Evolutionary conservation across 2,113 vertebrate genomes (phyloP).

Genomic region (Muntiacus reevesi): DNA sequence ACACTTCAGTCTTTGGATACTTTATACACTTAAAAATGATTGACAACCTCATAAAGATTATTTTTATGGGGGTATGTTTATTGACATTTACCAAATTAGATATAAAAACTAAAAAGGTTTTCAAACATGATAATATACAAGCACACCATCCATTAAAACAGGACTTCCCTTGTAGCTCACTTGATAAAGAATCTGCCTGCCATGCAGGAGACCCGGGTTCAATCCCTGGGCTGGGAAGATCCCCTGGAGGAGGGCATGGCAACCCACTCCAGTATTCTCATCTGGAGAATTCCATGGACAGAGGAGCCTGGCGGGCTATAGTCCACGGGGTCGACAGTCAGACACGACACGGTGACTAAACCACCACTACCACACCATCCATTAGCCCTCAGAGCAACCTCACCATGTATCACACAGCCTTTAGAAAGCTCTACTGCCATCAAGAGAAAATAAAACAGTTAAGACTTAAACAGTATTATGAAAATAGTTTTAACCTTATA

Average conservation of each 20-base stretch:
- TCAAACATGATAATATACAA: neutral
- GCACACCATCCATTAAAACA: neutral
- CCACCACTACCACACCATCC: neutral
- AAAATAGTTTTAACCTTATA: neutral
- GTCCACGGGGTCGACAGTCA: rapidly evolving
- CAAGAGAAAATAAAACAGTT: neutral
- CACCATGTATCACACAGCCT: neutral
- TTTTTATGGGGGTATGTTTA: neutral
- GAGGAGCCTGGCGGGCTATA: neutral
- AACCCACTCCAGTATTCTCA: neutral
- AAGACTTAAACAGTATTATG: neutral
- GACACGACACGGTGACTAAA: neutral
- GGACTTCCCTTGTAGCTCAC: neutral
- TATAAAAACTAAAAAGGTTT: neutral
- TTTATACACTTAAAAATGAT: neutral
- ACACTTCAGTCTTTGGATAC: neutral
- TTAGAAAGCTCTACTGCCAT: neutral
- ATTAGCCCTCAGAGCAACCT: neutral
- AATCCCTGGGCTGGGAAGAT: neutral
- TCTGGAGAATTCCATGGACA: neutral
- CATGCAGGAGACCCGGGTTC: neutral
- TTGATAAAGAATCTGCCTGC: neutral
- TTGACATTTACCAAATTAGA: neutral
- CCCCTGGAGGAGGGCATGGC: neutral
- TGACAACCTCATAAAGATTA: neutral